Evolutionary conservation across 2,888 invertebrate species (phyloP), one percentile per base, ranked within the genome.

Genomic region (Troides helena): DNA sequence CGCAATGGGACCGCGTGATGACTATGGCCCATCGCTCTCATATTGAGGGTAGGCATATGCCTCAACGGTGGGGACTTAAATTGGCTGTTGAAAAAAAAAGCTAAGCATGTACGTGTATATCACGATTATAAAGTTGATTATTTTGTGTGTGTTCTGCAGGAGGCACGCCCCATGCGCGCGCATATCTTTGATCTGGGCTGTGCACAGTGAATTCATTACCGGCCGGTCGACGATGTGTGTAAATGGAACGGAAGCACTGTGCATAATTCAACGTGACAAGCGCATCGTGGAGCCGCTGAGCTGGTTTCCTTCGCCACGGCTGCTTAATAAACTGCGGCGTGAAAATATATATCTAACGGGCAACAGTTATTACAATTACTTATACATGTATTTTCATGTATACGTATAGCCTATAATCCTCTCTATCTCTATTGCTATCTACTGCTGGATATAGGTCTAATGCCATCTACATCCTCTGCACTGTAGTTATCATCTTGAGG

Each of bases 241-340:
- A 89, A 90, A 86, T 88, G 82, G 90, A 90, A 90, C 91, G 91
- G 91, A 90, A 90, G 85, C 84, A 74, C 74, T 76, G 80, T 82
- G 84, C 84, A 85, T 85, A 85, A 85, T 80, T 77, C 80, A 79
- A 78, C 76, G 81, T 82, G 81, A 83, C 85, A 82, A 76, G 76
- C 65, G 65, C 56, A 56, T 72, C 79, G 74, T 79, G 80, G 78
- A 76, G 75, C 70, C 25, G 67, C 25, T 60, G 64, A 61, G 70
- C 70, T 67, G 67, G 70, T 70, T 70, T 67, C 61, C 57, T 61
- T 70, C 56, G 58, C 39, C 25, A 59, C 64, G 30, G 61, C 36
- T 36, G 50, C 70, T 50, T 23, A 30, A 30, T 30, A 30, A 30
- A 36, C 21, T 10, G 23, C 39, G 50, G 66, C 25, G 36, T 53